phyloP scores from a whole-genome alignment of 2,888 invertebrate species.

The Andrena trimmerana region DNA sequence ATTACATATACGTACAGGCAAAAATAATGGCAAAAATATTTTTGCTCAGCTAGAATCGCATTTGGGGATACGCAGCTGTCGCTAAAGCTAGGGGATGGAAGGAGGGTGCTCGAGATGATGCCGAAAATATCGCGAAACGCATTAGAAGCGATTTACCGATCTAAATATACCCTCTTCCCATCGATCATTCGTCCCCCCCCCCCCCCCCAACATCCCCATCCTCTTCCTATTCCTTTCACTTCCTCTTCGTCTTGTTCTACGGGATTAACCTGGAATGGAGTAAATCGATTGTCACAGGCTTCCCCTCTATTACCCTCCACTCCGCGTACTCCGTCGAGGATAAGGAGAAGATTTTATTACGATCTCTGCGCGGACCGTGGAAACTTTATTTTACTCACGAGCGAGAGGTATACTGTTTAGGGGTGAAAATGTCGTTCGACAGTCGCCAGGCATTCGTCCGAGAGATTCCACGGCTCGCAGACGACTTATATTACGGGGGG shows the following conservation, averaged over 20 bases:
- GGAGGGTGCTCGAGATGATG: neutral
- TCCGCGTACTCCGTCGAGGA: neutral
- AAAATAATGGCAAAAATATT: too few species aligned
- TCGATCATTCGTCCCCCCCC: neutral
- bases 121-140: slow-evolving; percentile 13
- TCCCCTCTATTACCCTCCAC: neutral
- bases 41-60: too few species aligned
- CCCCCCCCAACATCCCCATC: neutral
- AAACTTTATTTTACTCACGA: slow-evolving; percentile 1
- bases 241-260: neutral
- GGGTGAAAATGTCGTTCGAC: too few species aligned
- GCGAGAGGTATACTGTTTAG: neutral
- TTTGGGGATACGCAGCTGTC: too few species aligned
- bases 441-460: neutral
- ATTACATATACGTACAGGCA: too few species aligned
- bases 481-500: neutral
- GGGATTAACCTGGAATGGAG: slow-evolving; percentile 12
- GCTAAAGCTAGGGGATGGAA: neutral
- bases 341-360: slow-evolving; percentile 16
- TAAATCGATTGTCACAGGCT: slow-evolving; percentile 17
- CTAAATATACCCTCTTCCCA: neutral
- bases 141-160: slow-evolving; percentile 1
- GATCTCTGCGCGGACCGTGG: neutral
- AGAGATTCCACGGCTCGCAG: neutral
- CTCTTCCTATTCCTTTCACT: neutral